These are phyloP conservation scores for Eristalis arbustorum DNA, from an alignment of 2,888 invertebrate genomes.

Conservation along the genomic window DNA sequence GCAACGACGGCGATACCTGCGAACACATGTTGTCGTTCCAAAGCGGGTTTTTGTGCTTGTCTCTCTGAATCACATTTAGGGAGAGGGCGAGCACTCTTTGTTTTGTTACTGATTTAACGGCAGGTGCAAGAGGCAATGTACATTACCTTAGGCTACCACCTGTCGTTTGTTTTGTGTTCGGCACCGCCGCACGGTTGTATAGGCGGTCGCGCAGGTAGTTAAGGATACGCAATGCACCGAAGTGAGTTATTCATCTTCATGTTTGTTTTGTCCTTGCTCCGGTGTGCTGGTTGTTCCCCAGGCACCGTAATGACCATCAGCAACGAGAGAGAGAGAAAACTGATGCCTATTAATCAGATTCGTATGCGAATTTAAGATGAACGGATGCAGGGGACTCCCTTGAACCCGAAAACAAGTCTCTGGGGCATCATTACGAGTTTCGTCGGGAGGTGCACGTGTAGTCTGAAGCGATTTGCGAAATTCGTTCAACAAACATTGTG, in stretches of 20 bases:
- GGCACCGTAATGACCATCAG: slow-evolving; percentile 24
- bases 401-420: background rate
- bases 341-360: background rate
- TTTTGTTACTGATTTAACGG: slow-evolving; percentile 50
- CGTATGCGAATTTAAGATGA: background rate
- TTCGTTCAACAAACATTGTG: background rate
- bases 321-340: background rate
- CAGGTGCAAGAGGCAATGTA: slow-evolving; percentile 60
- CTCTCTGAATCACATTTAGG: slow-evolving; percentile 35
- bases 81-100: slow-evolving; percentile 18
- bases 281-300: background rate
- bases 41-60: slow-evolving; percentile 40
- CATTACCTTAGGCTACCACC: slow-evolving; percentile 52
- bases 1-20: background rate
- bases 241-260: slow-evolving; percentile 21
- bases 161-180: slow-evolving; percentile 41
- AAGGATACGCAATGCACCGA: background rate
- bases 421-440: background rate
- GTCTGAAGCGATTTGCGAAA: background rate
- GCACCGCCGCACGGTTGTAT: slow-evolving; percentile 8
- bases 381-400: background rate
- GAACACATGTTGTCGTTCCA: slow-evolving; percentile 52
- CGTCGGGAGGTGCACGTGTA: background rate
- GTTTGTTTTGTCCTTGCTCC: slow-evolving; percentile 20
- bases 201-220: slow-evolving; percentile 29